These are phyloP conservation scores for Sisyra nigra DNA, from an alignment of 2,888 invertebrate genomes.

Conservation along the genomic window DNA sequence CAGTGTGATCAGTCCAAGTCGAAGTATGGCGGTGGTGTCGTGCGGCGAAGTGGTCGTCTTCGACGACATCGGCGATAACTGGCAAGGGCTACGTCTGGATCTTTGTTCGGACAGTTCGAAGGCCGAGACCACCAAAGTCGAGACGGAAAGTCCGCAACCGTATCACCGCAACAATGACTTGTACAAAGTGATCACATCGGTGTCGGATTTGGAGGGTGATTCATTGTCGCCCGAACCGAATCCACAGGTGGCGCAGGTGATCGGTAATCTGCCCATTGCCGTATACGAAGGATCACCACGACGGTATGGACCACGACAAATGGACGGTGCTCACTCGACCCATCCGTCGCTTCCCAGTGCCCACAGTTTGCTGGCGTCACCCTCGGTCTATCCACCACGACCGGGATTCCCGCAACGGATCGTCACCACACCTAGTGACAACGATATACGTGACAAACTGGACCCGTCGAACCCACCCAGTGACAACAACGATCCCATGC, in stretches of 20 bases:
- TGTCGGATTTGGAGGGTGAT: slow-evolving; percentile 70
- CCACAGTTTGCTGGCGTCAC: slow-evolving; percentile 40
- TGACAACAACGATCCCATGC: slow-evolving; percentile 8
- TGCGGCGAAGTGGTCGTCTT: slow-evolving; percentile 63
- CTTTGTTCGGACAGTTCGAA: slow-evolving; percentile 5
- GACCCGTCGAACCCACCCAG: not conserved
- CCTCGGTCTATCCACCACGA: slow-evolving; percentile 56
- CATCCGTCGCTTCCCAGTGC: slow-evolving; percentile 38
- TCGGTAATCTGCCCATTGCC: slow-evolving; percentile 77
- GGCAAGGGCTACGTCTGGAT: slow-evolving; percentile 38
- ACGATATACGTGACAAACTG: slow-evolving; percentile 17
- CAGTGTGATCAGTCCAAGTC: slow-evolving; percentile 20
- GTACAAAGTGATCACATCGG: slow-evolving; percentile 50
- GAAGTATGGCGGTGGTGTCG: slow-evolving; percentile 23
- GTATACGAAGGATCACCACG: slow-evolving; percentile 85
- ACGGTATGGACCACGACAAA: slow-evolving; percentile 55
- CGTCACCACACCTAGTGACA: slow-evolving; percentile 26
- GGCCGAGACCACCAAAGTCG: slow-evolving; percentile 20
- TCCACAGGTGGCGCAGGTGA: slow-evolving; percentile 43
- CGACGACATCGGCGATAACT: slow-evolving; percentile 71
- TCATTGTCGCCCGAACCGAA: slow-evolving; percentile 53
- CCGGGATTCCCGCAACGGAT: slow-evolving; percentile 74
- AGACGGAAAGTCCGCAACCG: slow-evolving; percentile 15
- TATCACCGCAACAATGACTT: slow-evolving; percentile 28
- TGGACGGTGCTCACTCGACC: slow-evolving; percentile 22